phyloP scores from a whole-genome alignment of 2,888 invertebrate genomes.

The Chalcosyrphus nemorum region DNA sequence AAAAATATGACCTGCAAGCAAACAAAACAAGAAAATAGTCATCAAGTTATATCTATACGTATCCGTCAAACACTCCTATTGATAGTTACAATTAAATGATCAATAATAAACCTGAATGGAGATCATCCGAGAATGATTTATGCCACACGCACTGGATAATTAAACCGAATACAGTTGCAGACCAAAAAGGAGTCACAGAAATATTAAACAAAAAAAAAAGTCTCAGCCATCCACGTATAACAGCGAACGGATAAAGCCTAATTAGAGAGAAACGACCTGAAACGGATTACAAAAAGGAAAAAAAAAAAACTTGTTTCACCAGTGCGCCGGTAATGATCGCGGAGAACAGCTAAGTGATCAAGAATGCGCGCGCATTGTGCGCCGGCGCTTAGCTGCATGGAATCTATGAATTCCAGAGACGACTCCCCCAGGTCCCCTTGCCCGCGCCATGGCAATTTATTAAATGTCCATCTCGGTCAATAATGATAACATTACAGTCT shows the following conservation, averaged over 20 bases:
- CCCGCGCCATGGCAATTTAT: slow-evolving; percentile 43
- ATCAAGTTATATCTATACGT: slow-evolving; percentile 17
- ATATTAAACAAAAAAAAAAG: slow-evolving; percentile 6
- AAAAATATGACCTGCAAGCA: slow-evolving; percentile 80
- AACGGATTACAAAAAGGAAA: background rate
- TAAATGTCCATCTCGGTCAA: slow-evolving; percentile 68
- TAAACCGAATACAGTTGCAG: slow-evolving; percentile 58
- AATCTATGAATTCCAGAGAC: slow-evolving; percentile 59
- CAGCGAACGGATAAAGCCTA: slow-evolving; percentile 56
- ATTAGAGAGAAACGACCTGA: slow-evolving; percentile 51
- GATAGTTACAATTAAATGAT: slow-evolving; percentile 39
- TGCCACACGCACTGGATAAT: slow-evolving; percentile 68
- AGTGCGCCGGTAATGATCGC: slow-evolving; percentile 38
- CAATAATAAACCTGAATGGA: slow-evolving; percentile 47
- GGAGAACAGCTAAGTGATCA: slow-evolving; percentile 42
- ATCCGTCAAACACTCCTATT: slow-evolving; percentile 10
- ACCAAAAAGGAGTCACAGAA: slow-evolving; percentile 19
- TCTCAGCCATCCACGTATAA: slow-evolving; percentile 16
- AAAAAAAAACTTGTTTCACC: slow-evolving; percentile 38
- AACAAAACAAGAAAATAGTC: background rate
- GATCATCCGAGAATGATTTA: slow-evolving; percentile 49
- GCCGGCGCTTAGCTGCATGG: slow-evolving; percentile 59
- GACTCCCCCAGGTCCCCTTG: background rate
- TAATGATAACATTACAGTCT: slow-evolving; percentile 69
- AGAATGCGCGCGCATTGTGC: slow-evolving; percentile 57